Base-by-base conservation (phyloP, 2,797 vertebrate genomes). In the Anguilla obscura region DNA sequence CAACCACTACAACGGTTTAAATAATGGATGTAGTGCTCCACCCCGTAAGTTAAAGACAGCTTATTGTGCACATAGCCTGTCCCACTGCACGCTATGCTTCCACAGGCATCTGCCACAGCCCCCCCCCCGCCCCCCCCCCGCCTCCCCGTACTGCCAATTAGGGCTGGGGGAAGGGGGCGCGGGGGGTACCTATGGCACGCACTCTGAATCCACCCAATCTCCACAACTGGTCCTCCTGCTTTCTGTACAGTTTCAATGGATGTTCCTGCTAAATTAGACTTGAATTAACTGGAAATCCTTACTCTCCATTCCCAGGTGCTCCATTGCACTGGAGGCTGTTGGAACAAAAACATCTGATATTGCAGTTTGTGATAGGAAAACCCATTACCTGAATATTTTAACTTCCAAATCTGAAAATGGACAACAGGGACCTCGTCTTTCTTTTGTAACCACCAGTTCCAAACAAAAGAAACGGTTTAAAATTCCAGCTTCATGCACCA, bases 71-170 rank as follows among this genome's bases (percentile, higher is more conserved):
- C 69, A 74, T 12, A 14, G 30, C 69, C 69, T 16, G 63, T 40
- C 69, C 10, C 50, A 56, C 69, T 58, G 86, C 88, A 89, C 84
- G 60, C 89, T 86, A 89, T 24, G n/a, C 63, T 79, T 79, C 84
- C 69, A 89, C 12, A 84, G 86, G 54, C 69, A 76, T 82, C 30
- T 79, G 79, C 45, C n/a, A 18, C 40, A 8, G 16, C 21, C 18
- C 48, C 36, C 5, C 36, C 36, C 3, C 36, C 4, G n/a, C 40
- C 40, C 40, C 10, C 10, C 79, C 9, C 36, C 16, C 1, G 40
- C 33, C 33, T 1, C 40, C 36, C 40, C 1, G 40, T 45, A 24
- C 18, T 40, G 16, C 1, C 16, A 69, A 27, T 69, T 18, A 5
- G 14, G 16, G 14, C 0, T 18, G 45, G 24, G 8, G 18, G 10